phyloP scores from a whole-genome alignment of 2,113 vertebrate genomes.

The Paradoxurus hermaphroditus region DNA sequence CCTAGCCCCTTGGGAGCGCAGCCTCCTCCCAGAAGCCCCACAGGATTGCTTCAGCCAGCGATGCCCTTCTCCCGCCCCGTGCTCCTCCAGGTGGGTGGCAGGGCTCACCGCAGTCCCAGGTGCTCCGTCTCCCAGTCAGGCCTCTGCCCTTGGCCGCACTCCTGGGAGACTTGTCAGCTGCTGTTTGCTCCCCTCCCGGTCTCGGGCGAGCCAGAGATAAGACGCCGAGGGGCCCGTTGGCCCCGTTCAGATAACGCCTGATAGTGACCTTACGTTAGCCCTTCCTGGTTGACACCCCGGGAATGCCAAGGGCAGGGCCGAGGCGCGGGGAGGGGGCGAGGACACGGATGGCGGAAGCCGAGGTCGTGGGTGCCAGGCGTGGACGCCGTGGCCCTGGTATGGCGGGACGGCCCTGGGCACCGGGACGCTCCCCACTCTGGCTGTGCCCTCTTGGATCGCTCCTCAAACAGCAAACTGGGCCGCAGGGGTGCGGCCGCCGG shows the following conservation, averaged over 20 bases:
- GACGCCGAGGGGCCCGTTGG: neutral
- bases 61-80: fast-evolving
- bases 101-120: neutral
- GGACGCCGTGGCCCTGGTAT: neutral
- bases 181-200: neutral
- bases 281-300: slow-evolving; percentile 6
- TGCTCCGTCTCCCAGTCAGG: neutral
- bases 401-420: fast-evolving
- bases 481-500: too few species aligned
- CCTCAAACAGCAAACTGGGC: too few species aligned
- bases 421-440: fast-evolving
- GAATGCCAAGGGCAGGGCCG: neutral
- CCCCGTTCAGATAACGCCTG: neutral
- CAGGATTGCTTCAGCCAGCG: neutral
- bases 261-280: fast-evolving
- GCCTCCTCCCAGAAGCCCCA: neutral
- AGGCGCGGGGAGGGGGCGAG: neutral
- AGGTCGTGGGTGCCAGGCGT: fast-evolving
- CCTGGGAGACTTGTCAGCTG: slow-evolving; percentile 63
- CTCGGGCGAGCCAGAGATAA: slow-evolving; percentile 8
- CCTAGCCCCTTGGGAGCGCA: neutral
- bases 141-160: fast-evolving
- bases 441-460: neutral
- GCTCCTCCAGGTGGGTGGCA: neutral
- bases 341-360: fast-evolving